These are phyloP conservation scores for Pangasius sanitwongsei DNA, from an alignment of 2,797 vertebrate genomes.

Conservation along the genomic window DNA sequence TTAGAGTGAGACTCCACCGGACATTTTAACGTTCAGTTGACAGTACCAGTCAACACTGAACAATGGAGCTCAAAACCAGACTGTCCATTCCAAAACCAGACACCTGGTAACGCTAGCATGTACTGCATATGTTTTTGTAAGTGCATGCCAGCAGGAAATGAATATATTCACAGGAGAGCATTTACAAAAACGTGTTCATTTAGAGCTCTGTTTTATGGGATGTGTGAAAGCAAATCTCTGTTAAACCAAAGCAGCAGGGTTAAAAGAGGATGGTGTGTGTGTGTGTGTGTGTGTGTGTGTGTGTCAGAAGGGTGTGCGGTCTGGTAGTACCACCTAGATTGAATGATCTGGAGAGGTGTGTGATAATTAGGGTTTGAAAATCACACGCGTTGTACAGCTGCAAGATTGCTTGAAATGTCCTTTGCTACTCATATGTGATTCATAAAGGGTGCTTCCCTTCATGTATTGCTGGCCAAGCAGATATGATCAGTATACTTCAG, in stretches of 20 bases:
- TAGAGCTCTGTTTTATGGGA: not conserved
- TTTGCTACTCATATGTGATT: slow-evolving; percentile 55
- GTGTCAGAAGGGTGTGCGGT: slow-evolving; percentile 69
- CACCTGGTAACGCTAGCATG: not conserved
- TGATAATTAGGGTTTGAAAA: slow-evolving; percentile 70
- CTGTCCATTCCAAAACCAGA: not conserved
- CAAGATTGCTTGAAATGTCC: slow-evolving; percentile 64
- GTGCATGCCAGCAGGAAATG: slow-evolving; percentile 1
- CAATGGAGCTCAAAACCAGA: not conserved
- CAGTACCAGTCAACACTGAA: not conserved
- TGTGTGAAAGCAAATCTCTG: not conserved
- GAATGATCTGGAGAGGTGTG: slow-evolving; percentile 65
- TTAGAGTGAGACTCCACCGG: not conserved
- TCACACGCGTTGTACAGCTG: slow-evolving; percentile 49
- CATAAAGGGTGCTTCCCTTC: slow-evolving; percentile 46
- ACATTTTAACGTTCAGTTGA: not conserved
- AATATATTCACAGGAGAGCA: slow-evolving; percentile 10
- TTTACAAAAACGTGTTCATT: slow-evolving; percentile 41
- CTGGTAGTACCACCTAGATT: slow-evolving; percentile 66
- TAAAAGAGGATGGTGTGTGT: slow-evolving; percentile 29
- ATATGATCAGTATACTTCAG: not conserved
- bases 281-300: slow-evolving; percentile 38
- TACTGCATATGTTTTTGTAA: not conserved
- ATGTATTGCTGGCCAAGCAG: slow-evolving; percentile 8
- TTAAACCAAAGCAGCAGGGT: slow-evolving; percentile 15